Percentiles rank a stretch among this genome's conserved stretches.
These are phyloP conservation scores for Triplophysa tibetana DNA, from an alignment of 2,113 vertebrate species.

Conservation along the genomic window DNA sequence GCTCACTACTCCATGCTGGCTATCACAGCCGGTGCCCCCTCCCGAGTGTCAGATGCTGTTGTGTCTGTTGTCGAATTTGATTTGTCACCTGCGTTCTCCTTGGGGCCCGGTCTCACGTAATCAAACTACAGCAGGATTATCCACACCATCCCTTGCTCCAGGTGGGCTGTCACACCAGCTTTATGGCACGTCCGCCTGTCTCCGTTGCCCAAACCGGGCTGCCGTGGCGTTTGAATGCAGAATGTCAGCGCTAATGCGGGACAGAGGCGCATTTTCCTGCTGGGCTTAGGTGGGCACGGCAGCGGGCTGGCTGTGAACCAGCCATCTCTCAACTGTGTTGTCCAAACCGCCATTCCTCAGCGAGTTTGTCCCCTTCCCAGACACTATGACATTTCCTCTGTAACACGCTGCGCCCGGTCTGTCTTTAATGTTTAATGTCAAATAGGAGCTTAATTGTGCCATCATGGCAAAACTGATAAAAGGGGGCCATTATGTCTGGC, in stretches of 20 bases:
- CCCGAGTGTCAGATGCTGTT: conserved; percentile 37
- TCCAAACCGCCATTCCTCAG: conserved; percentile 33
- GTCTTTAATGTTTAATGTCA: conserved; percentile 44
- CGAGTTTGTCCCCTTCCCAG: not conserved
- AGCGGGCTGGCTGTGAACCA: conserved; percentile 30
- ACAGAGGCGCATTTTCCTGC: conserved; percentile 38
- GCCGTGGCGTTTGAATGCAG: conserved; percentile 9
- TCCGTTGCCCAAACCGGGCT: not conserved
- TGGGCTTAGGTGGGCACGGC: not conserved
- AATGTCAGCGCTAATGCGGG: conserved; percentile 20
- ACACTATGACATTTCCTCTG: conserved; percentile 35
- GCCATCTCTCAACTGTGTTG: conserved; percentile 16
- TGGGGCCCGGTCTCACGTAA: conserved; percentile 13
- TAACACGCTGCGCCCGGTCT: not conserved
- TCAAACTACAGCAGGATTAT: conserved; percentile 40
- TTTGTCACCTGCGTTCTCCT: conserved; percentile 39
- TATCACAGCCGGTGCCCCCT: conserved; percentile 3
- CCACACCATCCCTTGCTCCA: conserved; percentile 23
- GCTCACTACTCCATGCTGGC: conserved; percentile 19
- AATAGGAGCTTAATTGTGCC: conserved; percentile 45
- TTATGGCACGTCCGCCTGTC: not conserved
- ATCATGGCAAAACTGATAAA: conserved; percentile 41
- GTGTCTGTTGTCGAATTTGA: conserved; percentile 41
- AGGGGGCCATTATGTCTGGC: conserved; percentile 29
- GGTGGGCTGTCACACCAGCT: conserved; percentile 40